phyloP scores from a whole-genome alignment of 2,888 invertebrate species.

The Melanostoma scalare region DNA sequence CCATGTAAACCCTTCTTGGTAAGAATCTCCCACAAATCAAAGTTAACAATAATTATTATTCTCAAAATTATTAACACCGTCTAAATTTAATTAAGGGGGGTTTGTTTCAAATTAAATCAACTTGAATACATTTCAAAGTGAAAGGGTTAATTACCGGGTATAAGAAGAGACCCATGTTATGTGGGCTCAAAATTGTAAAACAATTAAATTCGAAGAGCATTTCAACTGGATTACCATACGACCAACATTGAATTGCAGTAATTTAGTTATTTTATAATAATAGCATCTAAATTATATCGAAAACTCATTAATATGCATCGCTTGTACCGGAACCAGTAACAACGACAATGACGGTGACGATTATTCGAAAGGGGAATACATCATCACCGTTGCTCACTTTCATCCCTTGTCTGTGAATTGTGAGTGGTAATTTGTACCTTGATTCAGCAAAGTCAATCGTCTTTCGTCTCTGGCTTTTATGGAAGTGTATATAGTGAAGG shows the following conservation, averaged over 20 bases:
- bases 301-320: slow-evolving; percentile 69
- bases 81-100: slow-evolving; percentile 6
- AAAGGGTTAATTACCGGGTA: slow-evolving; percentile 38
- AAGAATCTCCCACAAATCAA: neutral
- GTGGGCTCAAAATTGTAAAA: slow-evolving; percentile 31
- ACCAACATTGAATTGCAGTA: slow-evolving; percentile 69
- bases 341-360: slow-evolving; percentile 41
- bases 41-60: slow-evolving; percentile 26
- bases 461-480: slow-evolving; percentile 5
- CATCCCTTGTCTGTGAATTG: slow-evolving; percentile 54
- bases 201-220: slow-evolving; percentile 58
- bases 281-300: slow-evolving; percentile 66
- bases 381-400: slow-evolving; percentile 58
- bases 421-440: slow-evolving; percentile 65
- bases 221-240: slow-evolving; percentile 51
- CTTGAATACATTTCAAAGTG: slow-evolving; percentile 21
- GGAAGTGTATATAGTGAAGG: slow-evolving; percentile 18
- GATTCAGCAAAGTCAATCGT: slow-evolving; percentile 54
- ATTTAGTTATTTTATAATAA: slow-evolving; percentile 73
- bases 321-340: slow-evolving; percentile 61
- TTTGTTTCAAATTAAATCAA: slow-evolving; percentile 31
- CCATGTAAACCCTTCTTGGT: too few relatives aligned
- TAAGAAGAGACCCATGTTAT: neutral
- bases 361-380: slow-evolving; percentile 67
- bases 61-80: neutral